A percentile compares a stretch with the other conserved stretches of the same genome.
phyloP scores from a whole-genome alignment of 2,113 vertebrate genomes.

The Limanda limanda region DNA sequence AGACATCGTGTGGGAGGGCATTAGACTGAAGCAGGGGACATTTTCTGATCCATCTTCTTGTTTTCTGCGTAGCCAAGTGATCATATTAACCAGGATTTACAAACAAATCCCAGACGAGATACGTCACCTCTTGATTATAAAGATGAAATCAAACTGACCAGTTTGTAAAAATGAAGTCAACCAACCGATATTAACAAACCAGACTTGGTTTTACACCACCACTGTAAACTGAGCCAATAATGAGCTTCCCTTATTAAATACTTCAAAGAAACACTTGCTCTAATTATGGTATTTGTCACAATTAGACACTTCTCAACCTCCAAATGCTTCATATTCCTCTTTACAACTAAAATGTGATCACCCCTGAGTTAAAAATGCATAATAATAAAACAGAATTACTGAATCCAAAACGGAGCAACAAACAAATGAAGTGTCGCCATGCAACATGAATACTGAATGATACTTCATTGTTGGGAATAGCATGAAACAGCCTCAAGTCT shows the following conservation, averaged over 20 bases:
- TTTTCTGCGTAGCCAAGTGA: neutral
- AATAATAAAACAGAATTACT: conserved; percentile 52
- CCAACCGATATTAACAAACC: neutral
- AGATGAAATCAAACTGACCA: neutral
- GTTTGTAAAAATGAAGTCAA: neutral
- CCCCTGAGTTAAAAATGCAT: conserved; percentile 31
- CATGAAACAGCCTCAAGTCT: no score
- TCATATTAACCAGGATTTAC: neutral
- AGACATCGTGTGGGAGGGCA: neutral
- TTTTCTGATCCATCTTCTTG: conserved; percentile 12
- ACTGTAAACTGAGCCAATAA: conserved; percentile 10
- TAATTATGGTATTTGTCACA: conserved; percentile 9
- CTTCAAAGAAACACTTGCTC: conserved; percentile 12
- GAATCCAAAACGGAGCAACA: conserved; percentile 27
- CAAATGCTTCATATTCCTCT: neutral
- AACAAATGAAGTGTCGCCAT: conserved; percentile 6
- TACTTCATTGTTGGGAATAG: neutral
- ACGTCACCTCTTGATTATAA: neutral
- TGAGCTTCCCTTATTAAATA: neutral
- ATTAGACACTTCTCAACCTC: neutral
- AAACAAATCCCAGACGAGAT: no score
- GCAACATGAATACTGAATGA: conserved; percentile 55
- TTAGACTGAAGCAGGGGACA: neutral
- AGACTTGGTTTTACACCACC: neutral
- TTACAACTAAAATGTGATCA: conserved; percentile 40